phyloP scores from a whole-genome alignment of 2,888 invertebrate species.

The Gryllus longicercus region DNA sequence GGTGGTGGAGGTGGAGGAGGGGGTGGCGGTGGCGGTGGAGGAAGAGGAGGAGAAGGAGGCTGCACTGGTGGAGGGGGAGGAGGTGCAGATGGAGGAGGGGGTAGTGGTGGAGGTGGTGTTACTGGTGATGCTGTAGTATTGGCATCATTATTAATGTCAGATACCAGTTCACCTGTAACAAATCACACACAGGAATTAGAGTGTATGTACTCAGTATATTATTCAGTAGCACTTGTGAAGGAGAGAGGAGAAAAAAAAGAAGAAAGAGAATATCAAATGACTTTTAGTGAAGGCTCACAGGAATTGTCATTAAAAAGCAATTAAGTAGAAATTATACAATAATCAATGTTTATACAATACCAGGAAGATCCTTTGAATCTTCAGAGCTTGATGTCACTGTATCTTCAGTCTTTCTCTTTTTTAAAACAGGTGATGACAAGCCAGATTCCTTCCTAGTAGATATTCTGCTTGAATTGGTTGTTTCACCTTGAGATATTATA shows the following conservation, averaged over 20 bases:
- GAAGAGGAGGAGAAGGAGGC: conserved; percentile 4
- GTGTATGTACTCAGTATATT: too few species aligned
- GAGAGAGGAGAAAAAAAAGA: too few species aligned
- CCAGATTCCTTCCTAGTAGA: conserved; percentile 18
- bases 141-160: not conserved
- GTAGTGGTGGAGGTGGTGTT: too few species aligned
- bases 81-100: too few species aligned
- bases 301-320: too few species aligned
- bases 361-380: conserved; percentile 34
- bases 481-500: conserved; percentile 42
- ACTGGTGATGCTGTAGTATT: not conserved
- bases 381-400: conserved; percentile 31
- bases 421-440: conserved; percentile 17
- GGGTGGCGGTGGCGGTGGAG: not conserved
- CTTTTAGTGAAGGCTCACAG: too few species aligned
- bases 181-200: not conserved
- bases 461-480: conserved; percentile 4
- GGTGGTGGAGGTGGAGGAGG: not conserved
- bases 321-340: too few species aligned
- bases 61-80: not conserved
- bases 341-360: too few species aligned
- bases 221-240: too few species aligned
- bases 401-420: conserved; percentile 27
- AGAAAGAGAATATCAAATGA: too few species aligned
- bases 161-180: not conserved